Evolutionary conservation across 2,797 vertebrate genomes (phyloP).

Genomic region (Poeciliopsis paucimaculata): DNA sequence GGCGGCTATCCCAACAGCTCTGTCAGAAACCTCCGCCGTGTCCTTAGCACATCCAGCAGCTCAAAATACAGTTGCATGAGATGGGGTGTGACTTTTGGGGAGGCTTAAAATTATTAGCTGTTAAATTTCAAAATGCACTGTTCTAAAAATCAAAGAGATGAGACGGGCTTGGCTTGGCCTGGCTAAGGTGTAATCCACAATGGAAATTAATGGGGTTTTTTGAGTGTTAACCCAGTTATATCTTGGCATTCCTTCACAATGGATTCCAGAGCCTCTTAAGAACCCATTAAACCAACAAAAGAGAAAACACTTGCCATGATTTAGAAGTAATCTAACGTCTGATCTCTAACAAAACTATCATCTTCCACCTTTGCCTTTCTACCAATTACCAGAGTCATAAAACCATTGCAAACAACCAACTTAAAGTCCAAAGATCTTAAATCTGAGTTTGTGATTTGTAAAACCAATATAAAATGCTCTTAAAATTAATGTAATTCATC

Average conservation of each 20-base stretch:
- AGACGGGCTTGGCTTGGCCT: slow-evolving; percentile 26
- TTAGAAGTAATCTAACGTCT: neutral
- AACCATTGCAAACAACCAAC: neutral
- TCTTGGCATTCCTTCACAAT: slow-evolving; percentile 18
- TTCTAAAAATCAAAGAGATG: slow-evolving; percentile 39
- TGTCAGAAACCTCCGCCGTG: slow-evolving; percentile 42
- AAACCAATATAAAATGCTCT: neutral
- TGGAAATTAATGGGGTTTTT: slow-evolving; percentile 40
- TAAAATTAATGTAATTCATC: slow-evolving; percentile 36
- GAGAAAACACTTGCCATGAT: slow-evolving; percentile 15
- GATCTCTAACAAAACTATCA: neutral
- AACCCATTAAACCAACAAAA: slow-evolving; percentile 37
- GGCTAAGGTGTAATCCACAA: slow-evolving; percentile 42
- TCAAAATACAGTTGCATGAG: neutral
- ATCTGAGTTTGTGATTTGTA: slow-evolving; percentile 8
- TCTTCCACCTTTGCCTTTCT: neutral
- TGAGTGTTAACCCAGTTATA: slow-evolving; percentile 49
- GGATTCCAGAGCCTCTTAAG: slow-evolving; percentile 3
- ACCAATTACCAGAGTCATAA: neutral
- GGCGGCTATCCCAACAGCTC: slow-evolving; percentile 48
- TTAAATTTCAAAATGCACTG: slow-evolving; percentile 36
- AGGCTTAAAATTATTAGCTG: slow-evolving; percentile 24
- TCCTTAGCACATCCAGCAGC: slow-evolving; percentile 30
- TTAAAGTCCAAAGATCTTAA: neutral
- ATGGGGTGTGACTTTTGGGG: slow-evolving; percentile 29